Percentiles rank a stretch among this genome's conserved stretches.
Conservation (phyloP, 2,113 vertebrate species). For the Aythya baeri region DNA sequence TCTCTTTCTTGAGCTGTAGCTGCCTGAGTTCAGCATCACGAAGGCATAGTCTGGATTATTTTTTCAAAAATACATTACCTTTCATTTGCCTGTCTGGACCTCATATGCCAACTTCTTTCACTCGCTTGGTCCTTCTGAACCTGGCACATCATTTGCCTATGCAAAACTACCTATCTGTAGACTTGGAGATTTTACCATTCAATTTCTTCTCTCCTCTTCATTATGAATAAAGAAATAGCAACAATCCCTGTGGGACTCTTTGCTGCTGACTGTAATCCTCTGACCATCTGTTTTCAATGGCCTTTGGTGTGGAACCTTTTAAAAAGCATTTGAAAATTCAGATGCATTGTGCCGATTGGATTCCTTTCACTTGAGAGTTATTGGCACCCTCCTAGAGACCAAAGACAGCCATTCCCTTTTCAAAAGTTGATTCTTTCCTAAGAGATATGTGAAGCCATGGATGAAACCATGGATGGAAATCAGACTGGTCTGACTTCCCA, state of each 20-base stretch:
- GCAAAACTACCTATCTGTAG: not conserved
- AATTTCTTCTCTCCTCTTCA: not conserved
- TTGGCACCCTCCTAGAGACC: not conserved
- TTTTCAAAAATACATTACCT: not conserved
- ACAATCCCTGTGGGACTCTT: not conserved
- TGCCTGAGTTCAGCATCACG: not conserved
- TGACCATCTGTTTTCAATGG: not conserved
- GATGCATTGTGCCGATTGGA: rapidly evolving
- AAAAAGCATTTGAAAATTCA: not conserved
- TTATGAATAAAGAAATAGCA: not conserved
- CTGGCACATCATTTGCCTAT: not conserved
- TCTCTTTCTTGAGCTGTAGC: not conserved
- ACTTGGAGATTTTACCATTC: not conserved
- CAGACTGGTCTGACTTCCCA: not conserved
- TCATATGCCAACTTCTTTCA: not conserved
- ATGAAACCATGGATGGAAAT: not conserved
- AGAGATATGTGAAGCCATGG: not conserved
- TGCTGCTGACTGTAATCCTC: not conserved
- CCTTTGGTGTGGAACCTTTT: not conserved
- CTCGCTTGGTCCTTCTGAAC: not conserved
- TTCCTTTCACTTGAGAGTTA: not conserved
- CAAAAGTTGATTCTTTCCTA: not conserved
- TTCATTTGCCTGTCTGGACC: not conserved
- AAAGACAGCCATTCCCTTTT: rapidly evolving
- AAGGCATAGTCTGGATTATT: not conserved